Evolutionary conservation across 2,797 vertebrate genomes (phyloP).

Genomic region (Labeo calbasu): DNA sequence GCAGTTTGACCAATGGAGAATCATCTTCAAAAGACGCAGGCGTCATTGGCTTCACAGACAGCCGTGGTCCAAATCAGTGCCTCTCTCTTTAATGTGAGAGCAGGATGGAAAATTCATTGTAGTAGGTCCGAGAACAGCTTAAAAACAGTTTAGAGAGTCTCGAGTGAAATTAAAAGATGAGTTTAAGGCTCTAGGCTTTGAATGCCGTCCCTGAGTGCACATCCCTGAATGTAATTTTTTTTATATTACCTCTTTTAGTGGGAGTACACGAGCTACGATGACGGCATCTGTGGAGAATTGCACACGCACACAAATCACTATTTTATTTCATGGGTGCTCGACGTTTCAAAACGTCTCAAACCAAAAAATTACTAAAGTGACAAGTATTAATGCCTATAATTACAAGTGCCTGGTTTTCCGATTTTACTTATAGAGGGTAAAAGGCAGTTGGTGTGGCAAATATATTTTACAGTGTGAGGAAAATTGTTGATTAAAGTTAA

Average conservation of each 20-base stretch:
- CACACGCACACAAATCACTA: background rate
- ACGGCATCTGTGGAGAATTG: slow-evolving; percentile 10
- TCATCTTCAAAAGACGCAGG: slow-evolving; percentile 42
- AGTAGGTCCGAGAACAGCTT: background rate
- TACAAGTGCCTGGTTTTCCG: slow-evolving; percentile 34
- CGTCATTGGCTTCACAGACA: background rate
- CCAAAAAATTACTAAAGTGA: slow-evolving; percentile 37
- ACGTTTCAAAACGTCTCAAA: slow-evolving; percentile 34
- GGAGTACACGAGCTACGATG: slow-evolving; percentile 7
- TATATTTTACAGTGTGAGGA: slow-evolving; percentile 59
- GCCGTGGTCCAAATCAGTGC: slow-evolving; percentile 15
- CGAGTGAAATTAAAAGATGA: slow-evolving; percentile 37
- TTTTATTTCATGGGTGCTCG: slow-evolving; percentile 30
- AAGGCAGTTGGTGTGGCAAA: slow-evolving; percentile 35
- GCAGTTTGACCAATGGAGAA: slow-evolving; percentile 64
- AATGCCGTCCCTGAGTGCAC: background rate
- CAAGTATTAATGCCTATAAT: slow-evolving; percentile 33
- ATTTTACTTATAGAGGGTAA: slow-evolving; percentile 29
- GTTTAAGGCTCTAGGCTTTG: slow-evolving; percentile 25
- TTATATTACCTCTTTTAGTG: slow-evolving; percentile 23
- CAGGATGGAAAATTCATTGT: slow-evolving; percentile 31
- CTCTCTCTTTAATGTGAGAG: slow-evolving; percentile 35
- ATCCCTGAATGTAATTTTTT: slow-evolving; percentile 11
- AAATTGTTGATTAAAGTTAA: slow-evolving; percentile 70
- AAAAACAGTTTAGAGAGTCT: slow-evolving; percentile 37